Evolutionary conservation across 2,113 vertebrate genomes (phyloP).

Genomic region (Probosciger aterrimus): DNA sequence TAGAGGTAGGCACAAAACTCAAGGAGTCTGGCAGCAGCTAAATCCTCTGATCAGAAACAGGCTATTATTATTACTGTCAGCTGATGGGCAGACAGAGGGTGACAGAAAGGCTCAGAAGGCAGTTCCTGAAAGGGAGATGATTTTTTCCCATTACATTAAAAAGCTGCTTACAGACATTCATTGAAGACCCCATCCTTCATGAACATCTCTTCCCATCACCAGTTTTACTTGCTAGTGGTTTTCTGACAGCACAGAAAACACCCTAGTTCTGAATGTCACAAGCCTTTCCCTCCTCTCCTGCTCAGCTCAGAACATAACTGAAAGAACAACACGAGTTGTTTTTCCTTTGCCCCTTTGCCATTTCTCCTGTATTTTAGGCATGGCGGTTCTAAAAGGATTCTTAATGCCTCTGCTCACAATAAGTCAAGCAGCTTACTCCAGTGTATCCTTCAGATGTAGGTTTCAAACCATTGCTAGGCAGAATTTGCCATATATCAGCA

Average conservation of each 20-base stretch:
- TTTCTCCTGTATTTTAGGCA: background rate
- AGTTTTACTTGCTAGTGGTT: background rate
- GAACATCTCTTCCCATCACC: background rate
- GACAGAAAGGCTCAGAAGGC: background rate
- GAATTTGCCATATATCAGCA: background rate
- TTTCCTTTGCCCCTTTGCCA: background rate
- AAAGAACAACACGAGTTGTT: background rate
- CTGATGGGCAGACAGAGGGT: background rate
- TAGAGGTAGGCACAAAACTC: background rate
- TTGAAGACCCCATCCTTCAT: background rate
- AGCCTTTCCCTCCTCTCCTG: background rate
- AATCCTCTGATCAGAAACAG: slow-evolving; percentile 22
- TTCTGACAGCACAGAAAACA: background rate
- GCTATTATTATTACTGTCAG: background rate
- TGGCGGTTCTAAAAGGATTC: background rate
- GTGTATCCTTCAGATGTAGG: background rate
- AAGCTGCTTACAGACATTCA: background rate
- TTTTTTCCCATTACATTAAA: background rate
- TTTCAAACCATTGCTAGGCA: background rate
- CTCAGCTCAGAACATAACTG: background rate
- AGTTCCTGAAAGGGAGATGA: background rate
- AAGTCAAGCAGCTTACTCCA: background rate
- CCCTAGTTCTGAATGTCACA: background rate
- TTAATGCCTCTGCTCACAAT: background rate
- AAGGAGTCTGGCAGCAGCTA: slow-evolving; percentile 24